Percentiles rank a stretch among this genome's conserved stretches.
These are phyloP conservation scores for Drosophila pruinosa DNA, from an alignment of 1,140 invertebrate genomes.

Conservation along the genomic window DNA sequence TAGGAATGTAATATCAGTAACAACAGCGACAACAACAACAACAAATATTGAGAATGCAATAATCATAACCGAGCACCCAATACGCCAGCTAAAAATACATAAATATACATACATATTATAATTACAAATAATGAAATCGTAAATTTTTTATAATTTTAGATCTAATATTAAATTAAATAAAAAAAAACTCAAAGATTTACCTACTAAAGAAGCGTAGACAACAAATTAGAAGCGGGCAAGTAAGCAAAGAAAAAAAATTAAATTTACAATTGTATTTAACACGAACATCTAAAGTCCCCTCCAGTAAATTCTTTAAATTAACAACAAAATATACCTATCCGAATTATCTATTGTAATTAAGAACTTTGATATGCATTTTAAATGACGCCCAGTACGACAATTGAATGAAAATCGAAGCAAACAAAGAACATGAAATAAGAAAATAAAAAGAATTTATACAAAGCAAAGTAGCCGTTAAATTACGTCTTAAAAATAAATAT, in stretches of 20 bases:
- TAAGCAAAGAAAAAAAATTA: constrained; percentile 12
- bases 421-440: constrained; percentile 15
- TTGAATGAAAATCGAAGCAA: constrained; percentile 16
- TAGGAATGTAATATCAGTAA: neutral
- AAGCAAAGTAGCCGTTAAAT: constrained; percentile 70
- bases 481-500: constrained; percentile 49
- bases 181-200: constrained; percentile 42
- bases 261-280: constrained; percentile 38
- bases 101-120: constrained; percentile 8
- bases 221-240: constrained; percentile 35
- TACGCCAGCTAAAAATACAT: constrained; percentile 28
- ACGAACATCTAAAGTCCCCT: constrained; percentile 38
- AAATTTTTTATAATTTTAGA: constrained; percentile 36
- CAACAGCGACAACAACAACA: neutral
- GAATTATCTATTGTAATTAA: constrained; percentile 47
- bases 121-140: constrained; percentile 1
- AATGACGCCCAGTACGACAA: constrained; percentile 62
- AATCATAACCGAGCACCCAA: constrained; percentile 24
- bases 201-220: constrained; percentile 30
- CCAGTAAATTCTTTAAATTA: constrained; percentile 39
- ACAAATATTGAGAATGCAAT: constrained; percentile 14
- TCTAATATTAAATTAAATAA: constrained; percentile 29
- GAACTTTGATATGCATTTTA: constrained; percentile 79
- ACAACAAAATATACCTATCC: constrained; percentile 18
- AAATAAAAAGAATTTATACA: constrained; percentile 69